Percentiles rank a stretch among this genome's conserved stretches.
Conservation (phyloP, 2,797 vertebrate species). For the Chiroxiphia lanceolata region DNA sequence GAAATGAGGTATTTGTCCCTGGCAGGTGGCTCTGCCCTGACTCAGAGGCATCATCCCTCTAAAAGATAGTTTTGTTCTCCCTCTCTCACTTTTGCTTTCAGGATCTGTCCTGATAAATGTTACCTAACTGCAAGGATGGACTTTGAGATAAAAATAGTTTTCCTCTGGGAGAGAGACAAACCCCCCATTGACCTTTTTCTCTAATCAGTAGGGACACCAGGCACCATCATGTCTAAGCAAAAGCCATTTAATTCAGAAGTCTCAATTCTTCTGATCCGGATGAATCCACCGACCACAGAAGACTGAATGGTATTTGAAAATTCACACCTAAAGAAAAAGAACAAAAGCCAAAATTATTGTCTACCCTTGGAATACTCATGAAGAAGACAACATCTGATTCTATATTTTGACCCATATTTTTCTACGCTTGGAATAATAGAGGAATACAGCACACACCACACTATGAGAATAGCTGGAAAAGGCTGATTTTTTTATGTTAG, state of each 20-base stretch:
- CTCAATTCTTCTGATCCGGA: neutral
- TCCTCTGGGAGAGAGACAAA: neutral
- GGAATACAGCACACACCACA: neutral
- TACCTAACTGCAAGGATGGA: neutral
- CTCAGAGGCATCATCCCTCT: neutral
- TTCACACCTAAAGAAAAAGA: neutral
- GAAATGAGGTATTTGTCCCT: neutral
- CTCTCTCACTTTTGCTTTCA: neutral
- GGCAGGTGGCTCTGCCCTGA: neutral
- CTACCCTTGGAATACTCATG: neutral
- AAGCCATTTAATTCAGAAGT: neutral
- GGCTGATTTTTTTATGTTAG: conserved; percentile 5
- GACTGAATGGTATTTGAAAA: neutral
- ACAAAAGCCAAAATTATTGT: neutral
- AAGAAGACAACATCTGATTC: neutral
- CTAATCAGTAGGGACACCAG: neutral
- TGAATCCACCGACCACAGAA: neutral
- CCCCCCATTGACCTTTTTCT: neutral
- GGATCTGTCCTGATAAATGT: neutral
- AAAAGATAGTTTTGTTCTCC: neutral
- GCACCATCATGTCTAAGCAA: neutral
- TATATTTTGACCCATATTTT: neutral
- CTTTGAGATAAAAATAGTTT: neutral
- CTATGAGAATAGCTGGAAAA: neutral
- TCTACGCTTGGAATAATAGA: neutral